phyloP scores from a whole-genome alignment of 2,888 invertebrate genomes.

The Anthophora plumipes region DNA sequence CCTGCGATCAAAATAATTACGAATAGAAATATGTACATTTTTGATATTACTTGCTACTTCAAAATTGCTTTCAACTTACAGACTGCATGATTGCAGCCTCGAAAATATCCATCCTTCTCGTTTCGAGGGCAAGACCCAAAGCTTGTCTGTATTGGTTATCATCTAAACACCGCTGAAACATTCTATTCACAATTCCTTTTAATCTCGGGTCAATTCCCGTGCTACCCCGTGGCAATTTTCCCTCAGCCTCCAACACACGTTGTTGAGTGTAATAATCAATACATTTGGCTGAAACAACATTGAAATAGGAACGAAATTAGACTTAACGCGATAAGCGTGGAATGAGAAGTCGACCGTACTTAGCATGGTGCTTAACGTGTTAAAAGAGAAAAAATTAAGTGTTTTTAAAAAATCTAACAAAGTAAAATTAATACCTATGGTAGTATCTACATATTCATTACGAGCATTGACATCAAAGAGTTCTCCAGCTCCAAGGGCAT shows the following conservation, averaged over 20 bases:
- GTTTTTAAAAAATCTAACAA: neutral
- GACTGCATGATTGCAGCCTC: constrained; percentile 96
- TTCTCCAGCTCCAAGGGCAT: constrained; percentile 97
- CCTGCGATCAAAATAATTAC: constrained; percentile 82
- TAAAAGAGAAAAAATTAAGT: too few relatives aligned
- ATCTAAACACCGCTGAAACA: constrained; percentile 98
- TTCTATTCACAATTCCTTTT: constrained; percentile 97
- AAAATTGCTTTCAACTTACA: constrained; percentile 77
- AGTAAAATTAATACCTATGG: constrained; percentile 87
- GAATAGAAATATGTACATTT: neutral
- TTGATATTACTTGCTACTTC: neutral
- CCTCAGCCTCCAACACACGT: constrained; percentile 90
- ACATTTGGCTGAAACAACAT: constrained; percentile 91
- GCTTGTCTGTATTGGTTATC: constrained; percentile 98
- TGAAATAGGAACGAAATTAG: neutral
- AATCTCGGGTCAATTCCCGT: constrained; percentile 92
- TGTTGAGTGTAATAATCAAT: constrained; percentile 98
- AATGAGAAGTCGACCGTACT: too few relatives aligned
- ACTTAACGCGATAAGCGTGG: too few relatives aligned
- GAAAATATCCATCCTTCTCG: constrained; percentile 98
- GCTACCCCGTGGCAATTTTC: constrained; percentile 86
- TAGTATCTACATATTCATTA: constrained; percentile 98
- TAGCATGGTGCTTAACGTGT: too few relatives aligned
- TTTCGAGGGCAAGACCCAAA: constrained; percentile 97
- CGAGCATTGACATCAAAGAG: constrained; percentile 97